Evolutionary conservation across 2,113 vertebrate genomes (phyloP).

Genomic region (Corynorhinus townsendii): DNA sequence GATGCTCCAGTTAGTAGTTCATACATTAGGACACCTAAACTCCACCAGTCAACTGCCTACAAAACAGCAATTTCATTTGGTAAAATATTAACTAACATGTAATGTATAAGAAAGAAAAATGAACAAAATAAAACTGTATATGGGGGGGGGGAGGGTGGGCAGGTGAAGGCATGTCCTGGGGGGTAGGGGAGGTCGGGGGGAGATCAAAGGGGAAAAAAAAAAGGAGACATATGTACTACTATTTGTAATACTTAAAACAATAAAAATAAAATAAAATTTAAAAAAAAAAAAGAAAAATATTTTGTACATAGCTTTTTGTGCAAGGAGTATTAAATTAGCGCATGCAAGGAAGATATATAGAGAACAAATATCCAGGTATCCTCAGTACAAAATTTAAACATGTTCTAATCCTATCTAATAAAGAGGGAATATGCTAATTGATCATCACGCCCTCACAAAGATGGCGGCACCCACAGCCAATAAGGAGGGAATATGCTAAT

Average conservation of each 20-base stretch:
- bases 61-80: constrained; percentile 62
- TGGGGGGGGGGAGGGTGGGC: too few relatives aligned
- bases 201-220: too few relatives aligned
- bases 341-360: background rate
- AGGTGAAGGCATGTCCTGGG: too few relatives aligned
- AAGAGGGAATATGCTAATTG: too few relatives aligned
- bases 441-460: too few relatives aligned
- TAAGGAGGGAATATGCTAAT: too few relatives aligned
- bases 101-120: background rate
- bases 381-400: background rate
- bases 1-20: constrained; percentile 97
- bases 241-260: too few relatives aligned
- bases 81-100: constrained; percentile 3
- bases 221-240: too few relatives aligned
- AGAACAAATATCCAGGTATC: background rate
- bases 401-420: too few relatives aligned
- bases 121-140: background rate
- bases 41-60: constrained; percentile 99
- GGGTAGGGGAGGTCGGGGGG: too few relatives aligned
- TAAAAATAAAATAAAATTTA: too few relatives aligned
- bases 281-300: background rate
- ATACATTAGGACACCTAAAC: constrained; percentile 97
- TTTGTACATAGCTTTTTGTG: background rate
- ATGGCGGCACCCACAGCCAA: too few relatives aligned
- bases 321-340: constrained; percentile 4